Percentiles rank a stretch among this genome's conserved stretches.
phyloP scores from a whole-genome alignment of 1,140 invertebrate genomes.

The Ceratitis capitata region DNA sequence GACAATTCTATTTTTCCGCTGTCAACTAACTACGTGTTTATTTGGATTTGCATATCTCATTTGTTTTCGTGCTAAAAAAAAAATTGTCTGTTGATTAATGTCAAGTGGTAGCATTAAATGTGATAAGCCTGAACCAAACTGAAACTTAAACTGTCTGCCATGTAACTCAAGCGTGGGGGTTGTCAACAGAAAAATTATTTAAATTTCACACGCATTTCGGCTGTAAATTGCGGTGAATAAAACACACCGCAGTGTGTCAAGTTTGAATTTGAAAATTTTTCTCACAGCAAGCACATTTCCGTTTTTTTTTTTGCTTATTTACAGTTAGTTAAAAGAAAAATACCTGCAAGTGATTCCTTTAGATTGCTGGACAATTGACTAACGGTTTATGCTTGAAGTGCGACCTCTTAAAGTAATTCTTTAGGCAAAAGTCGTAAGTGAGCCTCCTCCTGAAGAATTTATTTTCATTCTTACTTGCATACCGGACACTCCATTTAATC shows the following conservation, averaged over 20 bases:
- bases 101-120: constrained; percentile 15
- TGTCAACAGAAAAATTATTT: background rate
- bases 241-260: background rate
- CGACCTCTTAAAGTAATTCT: too few relatives aligned
- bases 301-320: too few relatives aligned
- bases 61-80: background rate
- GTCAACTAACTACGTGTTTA: background rate
- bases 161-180: background rate
- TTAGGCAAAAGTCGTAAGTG: too few relatives aligned
- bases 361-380: too few relatives aligned
- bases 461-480: too few relatives aligned
- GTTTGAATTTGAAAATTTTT: too few relatives aligned
- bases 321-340: too few relatives aligned
- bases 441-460: too few relatives aligned
- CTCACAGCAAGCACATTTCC: too few relatives aligned
- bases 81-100: constrained; percentile 29
- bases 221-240: background rate
- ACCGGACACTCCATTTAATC: too few relatives aligned
- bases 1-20: constrained; percentile 6
- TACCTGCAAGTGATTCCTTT: too few relatives aligned
- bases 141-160: background rate
- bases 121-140: background rate
- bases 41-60: background rate
- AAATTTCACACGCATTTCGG: background rate
- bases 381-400: too few relatives aligned